Base-by-base conservation (phyloP, 1,140 invertebrate genomes). In the Euglossa dilemma region DNA sequence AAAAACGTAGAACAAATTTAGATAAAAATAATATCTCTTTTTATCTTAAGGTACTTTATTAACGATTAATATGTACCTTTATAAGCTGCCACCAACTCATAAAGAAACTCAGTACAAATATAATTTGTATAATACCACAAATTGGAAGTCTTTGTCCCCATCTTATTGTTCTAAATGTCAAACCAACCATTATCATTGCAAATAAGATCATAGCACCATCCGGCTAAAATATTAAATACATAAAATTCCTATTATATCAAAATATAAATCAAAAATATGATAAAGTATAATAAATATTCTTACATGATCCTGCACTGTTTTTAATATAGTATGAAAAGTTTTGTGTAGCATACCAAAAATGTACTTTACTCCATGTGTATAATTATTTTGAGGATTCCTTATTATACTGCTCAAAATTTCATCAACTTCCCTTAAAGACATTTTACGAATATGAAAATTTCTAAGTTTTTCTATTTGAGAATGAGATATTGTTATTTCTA, bases 11-110 rank as follows among this genome's bases (percentile, higher is more conserved):
- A 81, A 69, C 54, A 81, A 57, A 16, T 8, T 72, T 20, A 11
- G 6, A 54, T 7, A 45, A 16, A 16, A n/a, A 4, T 45, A n/a
- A 14, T 45, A 54, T 23, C 36, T 2, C 8, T 63, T 63, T 66
- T 45, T 57, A 11, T 16, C 14, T 50, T 74, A 0, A 6, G 14
- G 80, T 67, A 11, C 72, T 52, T 67, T 57, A 12, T n/a, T 43
- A 67, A 52, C 63, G 28, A 45, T 71, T 71, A 45, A 63, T 45
- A 66, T 64, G 36, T 87, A 93, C 92, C 86, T 90, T 77, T 71
- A 93, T 28, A 59, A 93, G 87, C 16, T 90, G 83, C 84, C 87
- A 90, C 88, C 89, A 93, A 11, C 89, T 92, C 56, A 93, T 88
- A 14, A 91, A 77, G 64, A 90, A 93, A 79, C 92, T 93, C 0